Evolutionary conservation across 1,140 invertebrate genomes (phyloP).

Genomic region (Nautilus pompilius): DNA sequence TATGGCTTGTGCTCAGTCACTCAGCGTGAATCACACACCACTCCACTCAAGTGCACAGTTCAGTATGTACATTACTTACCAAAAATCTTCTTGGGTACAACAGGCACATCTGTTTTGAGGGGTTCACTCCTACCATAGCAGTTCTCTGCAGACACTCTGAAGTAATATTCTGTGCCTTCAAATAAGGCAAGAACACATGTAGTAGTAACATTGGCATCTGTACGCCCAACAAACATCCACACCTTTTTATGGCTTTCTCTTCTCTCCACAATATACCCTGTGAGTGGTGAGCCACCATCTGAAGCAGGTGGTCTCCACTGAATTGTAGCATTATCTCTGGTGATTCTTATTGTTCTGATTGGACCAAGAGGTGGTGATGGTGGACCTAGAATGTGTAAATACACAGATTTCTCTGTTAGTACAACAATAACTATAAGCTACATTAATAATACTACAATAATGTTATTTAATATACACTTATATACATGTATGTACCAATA

Average conservation of each 20-base stretch:
- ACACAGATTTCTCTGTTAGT: neutral
- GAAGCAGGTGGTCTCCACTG: slow-evolving; percentile 48
- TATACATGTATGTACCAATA: too few relatives aligned
- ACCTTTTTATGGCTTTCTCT: slow-evolving; percentile 66
- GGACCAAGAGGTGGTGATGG: slow-evolving; percentile 89
- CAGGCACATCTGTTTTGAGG: slow-evolving; percentile 82
- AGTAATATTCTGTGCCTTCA: slow-evolving; percentile 93
- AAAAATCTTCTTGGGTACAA: slow-evolving; percentile 92
- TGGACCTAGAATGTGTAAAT: slow-evolving; percentile 63
- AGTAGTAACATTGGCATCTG: slow-evolving; percentile 53
- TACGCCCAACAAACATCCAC: slow-evolving; percentile 79
- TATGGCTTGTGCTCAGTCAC: too few relatives aligned
- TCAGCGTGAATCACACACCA: too few relatives aligned
- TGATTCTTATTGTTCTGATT: slow-evolving; percentile 60
- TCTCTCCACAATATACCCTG: slow-evolving; percentile 52
- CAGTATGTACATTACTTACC: slow-evolving; percentile 63
- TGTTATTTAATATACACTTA: too few relatives aligned
- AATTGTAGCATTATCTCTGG: slow-evolving; percentile 56
- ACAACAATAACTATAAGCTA: too few relatives aligned
- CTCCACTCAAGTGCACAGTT: neutral
- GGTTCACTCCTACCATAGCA: slow-evolving; percentile 95
- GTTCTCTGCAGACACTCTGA: slow-evolving; percentile 96
- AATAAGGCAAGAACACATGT: slow-evolving; percentile 86
- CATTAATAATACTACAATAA: too few relatives aligned
- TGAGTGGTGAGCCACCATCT: slow-evolving; percentile 51